phyloP scores from a whole-genome alignment of 2,888 invertebrate species.

The Cheilosia impressa region DNA sequence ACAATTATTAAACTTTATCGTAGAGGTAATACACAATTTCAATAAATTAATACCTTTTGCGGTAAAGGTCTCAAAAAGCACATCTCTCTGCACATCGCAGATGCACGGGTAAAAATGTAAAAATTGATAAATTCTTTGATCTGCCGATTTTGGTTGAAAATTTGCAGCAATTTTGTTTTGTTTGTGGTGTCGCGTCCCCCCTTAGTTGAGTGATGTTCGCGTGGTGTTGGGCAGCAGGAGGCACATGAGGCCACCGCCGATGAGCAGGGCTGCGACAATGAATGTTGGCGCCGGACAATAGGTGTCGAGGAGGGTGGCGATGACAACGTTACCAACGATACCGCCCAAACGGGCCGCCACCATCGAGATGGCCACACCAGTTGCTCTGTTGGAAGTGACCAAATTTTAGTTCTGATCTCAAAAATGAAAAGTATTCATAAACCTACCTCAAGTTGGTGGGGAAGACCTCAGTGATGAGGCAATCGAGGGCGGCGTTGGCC shows the following conservation, averaged over 20 bases:
- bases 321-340: constrained; percentile 90
- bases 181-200: neutral
- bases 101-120: constrained; percentile 45
- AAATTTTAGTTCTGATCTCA: neutral
- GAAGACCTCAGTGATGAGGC: constrained; percentile 96
- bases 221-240: constrained; percentile 95
- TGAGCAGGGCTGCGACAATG: constrained; percentile 93
- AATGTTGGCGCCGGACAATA: constrained; percentile 97
- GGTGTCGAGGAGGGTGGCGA: constrained; percentile 93
- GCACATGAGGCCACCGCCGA: constrained; percentile 94
- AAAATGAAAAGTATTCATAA: constrained; percentile 1
- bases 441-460: constrained; percentile 93
- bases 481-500: constrained; percentile 95
- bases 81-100: constrained; percentile 20
- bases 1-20: constrained; percentile 63
- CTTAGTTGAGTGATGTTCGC: constrained; percentile 87
- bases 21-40: constrained; percentile 74
- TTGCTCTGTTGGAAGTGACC: constrained; percentile 86
- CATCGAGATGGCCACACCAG: constrained; percentile 95
- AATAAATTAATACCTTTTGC: constrained; percentile 73
- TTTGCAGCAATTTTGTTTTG: neutral
- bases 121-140: constrained; percentile 70
- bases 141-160: constrained; percentile 56
- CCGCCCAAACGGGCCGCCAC: constrained; percentile 95
- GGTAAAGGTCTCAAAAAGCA: constrained; percentile 60